phyloP scores from a whole-genome alignment of 2,113 vertebrate species.

The Hippocampus abdominalis region DNA sequence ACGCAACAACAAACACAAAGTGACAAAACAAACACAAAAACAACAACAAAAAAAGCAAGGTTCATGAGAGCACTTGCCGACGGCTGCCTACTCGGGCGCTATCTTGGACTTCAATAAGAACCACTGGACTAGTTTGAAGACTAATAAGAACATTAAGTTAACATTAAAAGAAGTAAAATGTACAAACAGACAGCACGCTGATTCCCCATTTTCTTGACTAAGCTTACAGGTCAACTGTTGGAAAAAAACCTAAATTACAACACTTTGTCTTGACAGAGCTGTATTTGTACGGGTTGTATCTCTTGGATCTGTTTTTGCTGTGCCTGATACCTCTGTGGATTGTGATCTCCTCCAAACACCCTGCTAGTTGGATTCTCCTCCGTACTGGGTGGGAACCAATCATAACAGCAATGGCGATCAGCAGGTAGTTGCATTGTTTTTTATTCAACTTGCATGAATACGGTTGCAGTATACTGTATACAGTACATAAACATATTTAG shows the following conservation, averaged over 20 bases:
- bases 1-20: too few species aligned
- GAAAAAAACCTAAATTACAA: neutral
- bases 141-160: too few species aligned
- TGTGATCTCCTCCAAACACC: conserved; percentile 76
- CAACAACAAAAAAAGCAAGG: too few species aligned
- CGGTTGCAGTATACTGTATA: too few species aligned
- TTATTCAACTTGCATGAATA: neutral
- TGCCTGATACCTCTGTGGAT: conserved; percentile 85
- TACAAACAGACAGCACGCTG: too few species aligned
- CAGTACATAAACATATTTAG: too few species aligned
- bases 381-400: conserved; percentile 89
- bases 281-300: conserved; percentile 73
- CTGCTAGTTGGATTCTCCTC: conserved; percentile 78
- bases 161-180: too few species aligned
- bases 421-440: conserved; percentile 76
- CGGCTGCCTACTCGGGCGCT: too few species aligned
- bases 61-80: too few species aligned
- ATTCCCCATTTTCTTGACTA: neutral
- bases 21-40: too few species aligned
- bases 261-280: conserved; percentile 65
- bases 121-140: too few species aligned
- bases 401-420: conserved; percentile 88
- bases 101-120: too few species aligned
- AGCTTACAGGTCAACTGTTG: neutral
- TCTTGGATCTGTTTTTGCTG: conserved; percentile 76